Evolutionary conservation across 2,888 invertebrate genomes (phyloP).

Genomic region (Rhaphigaster nebulosa): DNA sequence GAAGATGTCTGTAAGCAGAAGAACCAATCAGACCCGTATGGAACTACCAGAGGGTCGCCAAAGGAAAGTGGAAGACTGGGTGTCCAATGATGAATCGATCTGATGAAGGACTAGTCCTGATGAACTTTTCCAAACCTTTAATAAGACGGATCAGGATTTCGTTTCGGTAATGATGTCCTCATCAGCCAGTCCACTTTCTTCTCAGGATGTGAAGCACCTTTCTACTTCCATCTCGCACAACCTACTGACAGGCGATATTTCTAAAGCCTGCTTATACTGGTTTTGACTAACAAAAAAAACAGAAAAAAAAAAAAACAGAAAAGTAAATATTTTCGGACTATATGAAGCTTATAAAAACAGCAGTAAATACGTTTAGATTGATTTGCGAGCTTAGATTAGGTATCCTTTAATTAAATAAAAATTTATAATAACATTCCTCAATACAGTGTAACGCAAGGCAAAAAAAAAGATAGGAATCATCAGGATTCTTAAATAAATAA

Average conservation of each 20-base stretch:
- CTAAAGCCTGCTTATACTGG: not conserved
- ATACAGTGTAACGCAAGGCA: too few relatives aligned
- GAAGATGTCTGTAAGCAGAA: not conserved
- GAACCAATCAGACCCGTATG: not conserved
- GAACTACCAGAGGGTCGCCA: not conserved
- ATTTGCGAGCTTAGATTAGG: too few relatives aligned
- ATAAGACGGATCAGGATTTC: conserved; percentile 17
- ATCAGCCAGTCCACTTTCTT: conserved; percentile 18
- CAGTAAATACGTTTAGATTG: too few relatives aligned
- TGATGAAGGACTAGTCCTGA: not conserved
- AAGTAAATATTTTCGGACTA: too few relatives aligned
- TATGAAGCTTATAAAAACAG: too few relatives aligned
- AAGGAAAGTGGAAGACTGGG: not conserved
- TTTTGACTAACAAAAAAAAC: too few relatives aligned
- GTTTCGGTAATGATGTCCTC: conserved; percentile 23
- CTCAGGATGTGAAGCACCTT: not conserved
- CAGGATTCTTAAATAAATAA: too few relatives aligned
- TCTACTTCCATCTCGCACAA: not conserved
- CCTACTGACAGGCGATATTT: not conserved
- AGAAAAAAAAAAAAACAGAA: too few relatives aligned
- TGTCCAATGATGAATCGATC: not conserved
- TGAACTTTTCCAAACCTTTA: conserved; percentile 31
- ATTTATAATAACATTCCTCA: too few relatives aligned
- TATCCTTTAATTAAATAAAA: too few relatives aligned
- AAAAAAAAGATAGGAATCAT: too few relatives aligned